A percentile compares a stretch with the other conserved stretches of the same genome.
phyloP scores from a whole-genome alignment of 2,888 invertebrate species.

The Cheilosia variabilis region DNA sequence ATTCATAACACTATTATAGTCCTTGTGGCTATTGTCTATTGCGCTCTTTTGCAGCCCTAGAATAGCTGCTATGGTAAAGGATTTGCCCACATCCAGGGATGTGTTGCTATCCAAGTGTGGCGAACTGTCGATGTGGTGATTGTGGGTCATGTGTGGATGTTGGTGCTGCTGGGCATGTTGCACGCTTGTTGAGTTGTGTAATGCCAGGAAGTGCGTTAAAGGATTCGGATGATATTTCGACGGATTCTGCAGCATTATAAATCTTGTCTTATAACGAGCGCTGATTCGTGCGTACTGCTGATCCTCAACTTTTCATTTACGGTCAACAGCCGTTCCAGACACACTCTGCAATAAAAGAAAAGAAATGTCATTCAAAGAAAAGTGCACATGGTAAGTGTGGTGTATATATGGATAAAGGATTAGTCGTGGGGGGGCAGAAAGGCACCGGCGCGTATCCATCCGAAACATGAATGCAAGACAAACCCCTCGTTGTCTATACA shows the following conservation, averaged over 20 bases:
- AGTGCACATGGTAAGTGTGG: neutral
- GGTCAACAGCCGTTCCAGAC: conserved; percentile 63
- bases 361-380: conserved; percentile 42
- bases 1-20: conserved; percentile 83
- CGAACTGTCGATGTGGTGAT: conserved; percentile 67
- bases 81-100: conserved; percentile 86
- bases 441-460: conserved; percentile 63
- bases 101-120: conserved; percentile 78
- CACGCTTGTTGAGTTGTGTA: conserved; percentile 80
- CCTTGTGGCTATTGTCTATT: conserved; percentile 79
- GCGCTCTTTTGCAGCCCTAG: conserved; percentile 88
- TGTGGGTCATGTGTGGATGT: conserved; percentile 65
- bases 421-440: conserved; percentile 31
- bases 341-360: conserved; percentile 56
- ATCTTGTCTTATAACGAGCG: conserved; percentile 52
- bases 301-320: conserved; percentile 24
- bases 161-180: conserved; percentile 70
- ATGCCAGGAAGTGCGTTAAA: conserved; percentile 83
- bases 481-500: neutral
- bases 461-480: conserved; percentile 59
- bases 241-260: conserved; percentile 83
- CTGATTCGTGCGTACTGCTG: conserved; percentile 64
- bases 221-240: conserved; percentile 84
- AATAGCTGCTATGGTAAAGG: conserved; percentile 95
- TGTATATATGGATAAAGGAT: conserved; percentile 46